A percentile compares a stretch with the other conserved stretches of the same genome.
These are phyloP conservation scores for Fregetta grallaria DNA, from an alignment of 2,113 vertebrate genomes.

Conservation along the genomic window DNA sequence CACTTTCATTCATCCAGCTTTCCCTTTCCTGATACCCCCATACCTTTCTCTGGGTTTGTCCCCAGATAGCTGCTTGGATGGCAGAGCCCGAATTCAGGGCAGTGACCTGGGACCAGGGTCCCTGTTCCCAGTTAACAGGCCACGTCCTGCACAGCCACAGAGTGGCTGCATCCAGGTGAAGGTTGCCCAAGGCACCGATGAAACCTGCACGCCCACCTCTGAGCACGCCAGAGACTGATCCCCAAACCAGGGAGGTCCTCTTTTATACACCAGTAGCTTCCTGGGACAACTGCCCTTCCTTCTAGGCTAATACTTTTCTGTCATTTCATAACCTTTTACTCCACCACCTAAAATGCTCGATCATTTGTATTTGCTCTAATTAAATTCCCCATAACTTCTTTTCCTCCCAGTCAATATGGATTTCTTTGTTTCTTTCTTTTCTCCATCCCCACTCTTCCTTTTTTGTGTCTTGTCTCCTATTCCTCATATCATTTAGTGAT, in stretches of 20 bases:
- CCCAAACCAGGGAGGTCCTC: not conserved
- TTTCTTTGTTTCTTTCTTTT: not conserved
- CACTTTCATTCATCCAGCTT: not conserved
- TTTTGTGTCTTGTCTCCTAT: not conserved
- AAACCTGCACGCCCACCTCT: not conserved
- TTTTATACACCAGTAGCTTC: not conserved
- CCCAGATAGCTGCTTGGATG: not conserved
- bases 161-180: not conserved
- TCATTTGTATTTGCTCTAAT: constrained; percentile 46
- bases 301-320: not conserved
- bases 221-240: not conserved
- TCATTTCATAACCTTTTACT: constrained; percentile 7
- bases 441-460: not conserved
- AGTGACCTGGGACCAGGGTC: not conserved
- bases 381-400: constrained; percentile 57
- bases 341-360: not conserved
- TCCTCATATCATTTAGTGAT: constrained; percentile 34
- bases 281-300: not conserved
- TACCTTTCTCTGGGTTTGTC: not conserved
- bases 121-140: not conserved
- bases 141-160: not conserved
- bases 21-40: not conserved
- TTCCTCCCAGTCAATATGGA: constrained; percentile 36
- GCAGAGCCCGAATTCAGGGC: not conserved
- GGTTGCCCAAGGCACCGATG: not conserved